Evolutionary conservation across 1,140 invertebrate genomes (phyloP).

Genomic region (Pararge aegeria): DNA sequence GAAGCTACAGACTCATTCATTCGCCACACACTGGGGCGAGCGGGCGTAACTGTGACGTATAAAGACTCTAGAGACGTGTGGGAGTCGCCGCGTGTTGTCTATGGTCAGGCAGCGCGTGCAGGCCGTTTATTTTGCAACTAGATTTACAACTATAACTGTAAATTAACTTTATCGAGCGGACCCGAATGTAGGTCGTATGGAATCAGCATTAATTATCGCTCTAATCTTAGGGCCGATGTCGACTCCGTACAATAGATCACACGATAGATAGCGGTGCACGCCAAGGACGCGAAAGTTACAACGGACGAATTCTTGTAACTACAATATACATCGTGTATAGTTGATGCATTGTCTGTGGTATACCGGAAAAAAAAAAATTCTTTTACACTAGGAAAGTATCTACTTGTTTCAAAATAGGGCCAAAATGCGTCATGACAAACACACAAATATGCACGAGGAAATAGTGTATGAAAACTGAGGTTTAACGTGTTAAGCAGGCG

Average conservation of each 20-base stretch:
- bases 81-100: slow-evolving; percentile 68
- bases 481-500: too few species aligned
- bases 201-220: slow-evolving; percentile 79
- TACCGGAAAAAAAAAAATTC: slow-evolving; percentile 1
- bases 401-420: too few species aligned
- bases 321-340: slow-evolving; percentile 48
- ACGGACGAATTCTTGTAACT: slow-evolving; percentile 47
- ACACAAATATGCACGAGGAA: too few species aligned
- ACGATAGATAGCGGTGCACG: slow-evolving; percentile 71
- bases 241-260: slow-evolving; percentile 75
- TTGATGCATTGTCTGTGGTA: slow-evolving; percentile 67
- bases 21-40: slow-evolving; percentile 44
- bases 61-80: slow-evolving; percentile 38
- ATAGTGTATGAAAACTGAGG: too few species aligned
- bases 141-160: slow-evolving; percentile 79
- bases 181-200: slow-evolving; percentile 77
- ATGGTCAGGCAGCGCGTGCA: slow-evolving; percentile 72
- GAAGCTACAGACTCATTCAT: slow-evolving; percentile 52
- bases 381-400: too few species aligned
- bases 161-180: slow-evolving; percentile 76
- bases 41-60: slow-evolving; percentile 38
- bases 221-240: slow-evolving; percentile 75
- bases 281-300: slow-evolving; percentile 73
- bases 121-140: slow-evolving; percentile 75
- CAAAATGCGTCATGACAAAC: too few species aligned